Percentiles rank a stretch among this genome's conserved stretches.
These are phyloP conservation scores for Pseudochirops corinnae DNA, from an alignment of 2,797 vertebrate genomes.

Conservation along the genomic window DNA sequence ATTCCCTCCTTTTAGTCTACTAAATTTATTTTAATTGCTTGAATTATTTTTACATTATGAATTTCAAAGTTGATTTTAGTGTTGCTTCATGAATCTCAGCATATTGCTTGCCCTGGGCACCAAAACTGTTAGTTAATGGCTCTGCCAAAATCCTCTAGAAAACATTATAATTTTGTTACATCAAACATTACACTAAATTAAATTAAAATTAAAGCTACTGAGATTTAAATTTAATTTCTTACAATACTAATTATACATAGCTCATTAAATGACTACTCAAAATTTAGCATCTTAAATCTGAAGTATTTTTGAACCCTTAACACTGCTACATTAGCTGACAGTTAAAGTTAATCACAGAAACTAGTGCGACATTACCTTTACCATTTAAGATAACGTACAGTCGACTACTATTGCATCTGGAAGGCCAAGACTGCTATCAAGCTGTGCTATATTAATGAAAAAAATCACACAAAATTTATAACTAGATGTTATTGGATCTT, in stretches of 20 bases:
- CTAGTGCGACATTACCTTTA: background rate
- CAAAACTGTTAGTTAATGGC: background rate
- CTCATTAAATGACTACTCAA: background rate
- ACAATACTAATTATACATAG: background rate
- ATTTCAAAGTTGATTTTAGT: background rate
- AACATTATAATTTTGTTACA: background rate
- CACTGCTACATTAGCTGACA: background rate
- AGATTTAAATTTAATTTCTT: background rate
- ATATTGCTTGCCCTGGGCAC: background rate
- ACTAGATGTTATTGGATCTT: background rate
- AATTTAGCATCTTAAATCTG: background rate
- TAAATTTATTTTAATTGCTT: background rate
- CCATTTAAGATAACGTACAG: background rate
- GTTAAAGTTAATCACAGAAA: background rate
- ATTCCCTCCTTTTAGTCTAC: background rate
- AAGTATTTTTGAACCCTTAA: background rate
- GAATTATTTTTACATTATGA: background rate
- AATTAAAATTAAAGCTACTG: background rate
- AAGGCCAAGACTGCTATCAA: background rate
- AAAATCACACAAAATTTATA: background rate
- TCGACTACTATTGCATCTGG: background rate
- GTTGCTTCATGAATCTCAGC: background rate
- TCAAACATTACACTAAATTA: background rate
- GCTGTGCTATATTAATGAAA: background rate
- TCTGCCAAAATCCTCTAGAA: background rate